phyloP scores from a whole-genome alignment of 1,140 invertebrate genomes.

The Neuroterus valhalla region DNA sequence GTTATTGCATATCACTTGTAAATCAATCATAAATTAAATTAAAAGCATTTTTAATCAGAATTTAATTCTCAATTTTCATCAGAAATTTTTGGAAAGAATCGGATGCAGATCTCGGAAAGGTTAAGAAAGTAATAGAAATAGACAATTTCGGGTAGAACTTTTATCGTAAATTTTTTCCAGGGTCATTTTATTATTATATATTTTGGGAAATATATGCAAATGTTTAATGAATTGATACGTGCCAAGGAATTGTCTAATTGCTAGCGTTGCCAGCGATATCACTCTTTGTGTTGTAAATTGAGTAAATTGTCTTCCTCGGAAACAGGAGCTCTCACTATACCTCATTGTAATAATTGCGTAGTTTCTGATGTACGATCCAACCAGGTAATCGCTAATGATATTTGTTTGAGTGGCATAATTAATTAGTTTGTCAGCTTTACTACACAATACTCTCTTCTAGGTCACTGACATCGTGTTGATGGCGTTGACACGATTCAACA shows the following conservation, averaged over 20 bases:
- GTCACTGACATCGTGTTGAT: conserved; percentile 9
- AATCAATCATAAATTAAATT: too few relatives aligned
- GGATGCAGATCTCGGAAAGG: too few relatives aligned
- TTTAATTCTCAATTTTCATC: too few relatives aligned
- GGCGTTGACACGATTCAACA: conserved; percentile 18
- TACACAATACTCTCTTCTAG: conserved; percentile 15
- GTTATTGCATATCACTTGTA: too few relatives aligned
- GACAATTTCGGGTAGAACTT: too few relatives aligned
- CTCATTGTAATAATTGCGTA: background rate
- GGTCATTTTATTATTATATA: too few relatives aligned
- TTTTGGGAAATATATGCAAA: too few relatives aligned
- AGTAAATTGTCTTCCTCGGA: background rate
- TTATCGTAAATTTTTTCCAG: too few relatives aligned
- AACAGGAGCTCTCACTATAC: conserved; percentile 10
- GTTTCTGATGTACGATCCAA: conserved; percentile 4
- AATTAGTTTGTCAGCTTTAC: conserved; percentile 16
- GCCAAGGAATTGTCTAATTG: background rate
- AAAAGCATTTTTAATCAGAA: too few relatives aligned
- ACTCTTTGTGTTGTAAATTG: background rate
- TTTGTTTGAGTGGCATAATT: conserved; percentile 25
- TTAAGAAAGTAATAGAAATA: too few relatives aligned
- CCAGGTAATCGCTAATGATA: conserved; percentile 2
- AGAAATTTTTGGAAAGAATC: too few relatives aligned
- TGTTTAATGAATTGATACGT: too few relatives aligned
- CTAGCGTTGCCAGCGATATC: background rate